A percentile compares a stretch with the other conserved stretches of the same genome.
These are phyloP conservation scores for Drymonia ruficornis DNA, from an alignment of 2,888 invertebrate genomes.

Conservation along the genomic window DNA sequence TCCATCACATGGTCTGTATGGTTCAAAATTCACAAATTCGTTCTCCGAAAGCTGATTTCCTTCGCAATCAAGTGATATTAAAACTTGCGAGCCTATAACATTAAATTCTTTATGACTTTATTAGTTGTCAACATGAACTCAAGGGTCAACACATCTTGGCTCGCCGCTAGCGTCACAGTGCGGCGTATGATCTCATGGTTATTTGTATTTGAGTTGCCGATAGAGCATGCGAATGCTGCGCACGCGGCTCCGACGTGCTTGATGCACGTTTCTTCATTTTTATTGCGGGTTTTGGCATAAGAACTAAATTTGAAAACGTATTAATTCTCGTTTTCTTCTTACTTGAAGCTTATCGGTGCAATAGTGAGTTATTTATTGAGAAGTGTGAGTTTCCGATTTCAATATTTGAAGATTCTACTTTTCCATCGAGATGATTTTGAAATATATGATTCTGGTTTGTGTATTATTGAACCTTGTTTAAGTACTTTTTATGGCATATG, in stretches of 20 bases:
- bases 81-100: too few relatives aligned
- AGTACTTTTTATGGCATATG: too few relatives aligned
- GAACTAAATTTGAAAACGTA: neutral
- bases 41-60: too few relatives aligned
- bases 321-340: neutral
- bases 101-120: neutral
- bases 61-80: too few relatives aligned
- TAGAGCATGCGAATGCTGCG: conserved; percentile 19
- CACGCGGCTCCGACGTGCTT: conserved; percentile 26
- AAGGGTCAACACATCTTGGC: conserved; percentile 33
- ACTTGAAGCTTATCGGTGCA: neutral
- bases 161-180: conserved; percentile 15
- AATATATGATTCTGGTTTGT: too few relatives aligned
- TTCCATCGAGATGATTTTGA: too few relatives aligned
- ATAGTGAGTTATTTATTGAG: neutral
- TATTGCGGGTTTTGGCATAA: conserved; percentile 10
- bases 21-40: too few relatives aligned
- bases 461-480: too few relatives aligned
- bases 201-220: conserved; percentile 36
- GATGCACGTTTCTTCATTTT: conserved; percentile 17
- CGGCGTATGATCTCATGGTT: conserved; percentile 46
- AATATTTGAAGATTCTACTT: too few relatives aligned
- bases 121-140: neutral
- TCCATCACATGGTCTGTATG: too few relatives aligned
- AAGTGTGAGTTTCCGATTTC: neutral